Evolutionary conservation across 1,140 invertebrate species (phyloP), one percentile per base, ranked within the genome.

Genomic region (Drosophila ironensis): DNA sequence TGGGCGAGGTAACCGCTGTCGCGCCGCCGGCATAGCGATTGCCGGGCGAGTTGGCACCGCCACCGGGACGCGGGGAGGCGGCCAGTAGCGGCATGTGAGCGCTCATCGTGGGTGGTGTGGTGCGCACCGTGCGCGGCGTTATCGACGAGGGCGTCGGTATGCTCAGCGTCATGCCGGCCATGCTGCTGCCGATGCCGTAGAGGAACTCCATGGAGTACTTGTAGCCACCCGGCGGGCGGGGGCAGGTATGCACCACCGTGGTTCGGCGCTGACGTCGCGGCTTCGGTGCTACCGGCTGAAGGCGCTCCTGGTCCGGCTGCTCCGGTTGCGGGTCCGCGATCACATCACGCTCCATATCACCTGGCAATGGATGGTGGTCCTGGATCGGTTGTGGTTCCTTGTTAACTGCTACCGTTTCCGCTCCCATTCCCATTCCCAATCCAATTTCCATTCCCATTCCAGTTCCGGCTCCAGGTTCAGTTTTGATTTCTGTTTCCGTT

Each of bases 191-290:
- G 24, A 86, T 86, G 25, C 33, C 66, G 27, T 86, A 86, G 9
- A 86, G 80, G 12, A 75, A 86, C 7, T 78, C 74, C 57, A 86
- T 75, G 3, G 80, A 72, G 52, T 86, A 86, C 35, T 72, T 86
- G 57, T 86, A 86, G 46, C 80, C 80, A 12, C 80, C 80, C 9
- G 74, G 66, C 2, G 80, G 80, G n/a, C 80, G 52, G 17, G 80
- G 80, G 19, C 56, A 68, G 0, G 52, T 63, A 14, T 63, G 73
- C 9, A 57, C 64, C 4, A 64, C 35, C 1, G 56, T 60, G 4
- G 59, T 54, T 11, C 60, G 59, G 4, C 53, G 54, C 28, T 60
- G 25, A 11, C 72, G 44, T 9, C 48, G 37, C 6, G 38, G 42
- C n/a, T 33, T 22, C 8, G 38, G 44, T 0, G 27, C 24, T 40